Evolutionary conservation across 30 jellyfish, hydroid and myxozoan species (phyloP).

Genomic region (Calvadosia cruxmelitensis): DNA sequence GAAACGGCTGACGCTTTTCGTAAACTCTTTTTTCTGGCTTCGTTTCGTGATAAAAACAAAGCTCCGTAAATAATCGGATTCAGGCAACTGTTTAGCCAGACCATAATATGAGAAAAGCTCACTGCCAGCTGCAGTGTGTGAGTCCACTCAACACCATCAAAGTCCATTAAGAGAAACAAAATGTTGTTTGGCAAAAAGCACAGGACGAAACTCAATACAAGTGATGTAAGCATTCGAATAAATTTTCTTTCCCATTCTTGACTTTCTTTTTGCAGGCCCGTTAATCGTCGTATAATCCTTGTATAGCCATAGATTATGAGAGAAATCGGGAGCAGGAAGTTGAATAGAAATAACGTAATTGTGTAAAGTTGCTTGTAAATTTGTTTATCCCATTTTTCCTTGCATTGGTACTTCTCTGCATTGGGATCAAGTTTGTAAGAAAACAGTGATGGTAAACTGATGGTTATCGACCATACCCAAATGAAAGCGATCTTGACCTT

Average conservation of each 20-base stretch:
- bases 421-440: constrained; percentile 17
- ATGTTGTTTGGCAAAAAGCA: constrained; percentile 45
- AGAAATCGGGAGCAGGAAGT: constrained; percentile 36
- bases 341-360: constrained; percentile 23
- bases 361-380: constrained; percentile 31
- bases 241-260: constrained; percentile 27
- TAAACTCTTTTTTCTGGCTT: no score
- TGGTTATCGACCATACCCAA: constrained; percentile 52
- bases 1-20: no score
- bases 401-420: constrained; percentile 28
- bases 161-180: constrained; percentile 44
- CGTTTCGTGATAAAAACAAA: no score
- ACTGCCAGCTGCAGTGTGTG: no score
- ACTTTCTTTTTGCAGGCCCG: constrained; percentile 17
- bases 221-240: constrained; percentile 26
- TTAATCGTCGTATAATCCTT: constrained; percentile 15
- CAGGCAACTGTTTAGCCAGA: no score
- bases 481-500: constrained; percentile 22
- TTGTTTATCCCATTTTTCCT: constrained; percentile 43
- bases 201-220: constrained; percentile 37
- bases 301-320: constrained; percentile 27
- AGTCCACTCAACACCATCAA: constrained; percentile 30
- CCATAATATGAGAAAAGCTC: no score
- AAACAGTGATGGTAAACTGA: constrained; percentile 54
- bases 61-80: no score